Evolutionary conservation across 2,888 invertebrate species (phyloP), one percentile per base, ranked within the genome.

Genomic region (Luperina nickerlii): DNA sequence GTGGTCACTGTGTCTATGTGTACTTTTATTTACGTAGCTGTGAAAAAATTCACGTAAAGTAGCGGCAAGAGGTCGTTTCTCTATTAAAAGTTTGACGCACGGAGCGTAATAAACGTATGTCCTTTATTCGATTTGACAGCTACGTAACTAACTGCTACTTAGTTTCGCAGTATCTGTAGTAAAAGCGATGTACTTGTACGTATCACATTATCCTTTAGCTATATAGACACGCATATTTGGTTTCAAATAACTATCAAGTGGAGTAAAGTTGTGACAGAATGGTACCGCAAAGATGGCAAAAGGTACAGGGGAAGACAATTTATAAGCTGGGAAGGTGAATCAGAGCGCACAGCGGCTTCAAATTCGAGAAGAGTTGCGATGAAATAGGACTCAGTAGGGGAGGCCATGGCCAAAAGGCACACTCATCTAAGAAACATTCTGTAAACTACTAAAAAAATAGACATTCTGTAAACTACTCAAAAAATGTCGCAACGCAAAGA

Each of bases 21-120:
- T 78, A 78, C n/a, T 63, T 60, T 48, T 38, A 42, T 80, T 76
- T 76, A n/a, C 5, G 32, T 70, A 20, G 18, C 20, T 7, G 9
- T 38, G 11, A 57, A 65, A 54, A 48, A 8, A 62, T 45, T 60
- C 8, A 24, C 27, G 20, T 62, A 27, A 60, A 60, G 60, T 9
- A n/a, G 13, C 11, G 48, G 48, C 65, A 15, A 65, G 15, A 20
- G 27, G 45, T 45, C 48, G 63, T 45, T 1, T n/a, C 32, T 32
- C 11, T 32, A 27, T 24, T 24, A 60, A 20, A 68, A 60, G 32
- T 38, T 63, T 15, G 5, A 13, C 11, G 5, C 15, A n/a, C 27
- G 20, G 48, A 74, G 15, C 6, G 4, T 38, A 51, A 63, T 42
- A 24, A 54, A 32, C 5, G 5, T 27, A 32, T n/a, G 7, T 45